Percentiles rank a stretch among this genome's conserved stretches.
Conservation (phyloP, 2,888 invertebrate genomes). For the Pristionchus entomophagus region DNA sequence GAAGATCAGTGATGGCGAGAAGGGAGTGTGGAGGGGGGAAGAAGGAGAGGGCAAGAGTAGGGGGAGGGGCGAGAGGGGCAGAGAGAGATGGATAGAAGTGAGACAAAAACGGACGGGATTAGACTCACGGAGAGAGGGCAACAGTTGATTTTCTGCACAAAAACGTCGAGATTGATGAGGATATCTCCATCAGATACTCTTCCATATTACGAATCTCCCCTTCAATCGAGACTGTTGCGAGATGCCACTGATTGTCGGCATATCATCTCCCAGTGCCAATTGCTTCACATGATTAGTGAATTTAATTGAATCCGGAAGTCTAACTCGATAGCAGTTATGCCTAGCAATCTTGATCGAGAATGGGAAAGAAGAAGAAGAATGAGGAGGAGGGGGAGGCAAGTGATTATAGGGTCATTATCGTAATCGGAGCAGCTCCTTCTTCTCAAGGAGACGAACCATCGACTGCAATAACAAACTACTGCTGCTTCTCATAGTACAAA, state of each 20-base stretch:
- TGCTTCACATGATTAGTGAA: too few relatives aligned
- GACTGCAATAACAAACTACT: neutral
- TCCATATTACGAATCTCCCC: neutral
- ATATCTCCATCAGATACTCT: neutral
- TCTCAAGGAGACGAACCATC: neutral
- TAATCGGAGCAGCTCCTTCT: neutral
- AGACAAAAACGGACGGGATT: slow-evolving; percentile 29
- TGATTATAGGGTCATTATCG: slow-evolving; percentile 25
- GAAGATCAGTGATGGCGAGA: slow-evolving; percentile 21
- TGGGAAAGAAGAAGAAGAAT: neutral
- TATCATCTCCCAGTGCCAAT: too few relatives aligned
- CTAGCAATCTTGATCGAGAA: slow-evolving; percentile 2
- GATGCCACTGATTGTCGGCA: neutral
- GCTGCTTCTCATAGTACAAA: neutral
- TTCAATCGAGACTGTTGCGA: neutral
- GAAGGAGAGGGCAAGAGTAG: neutral
- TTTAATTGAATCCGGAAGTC: too few relatives aligned
- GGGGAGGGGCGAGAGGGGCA: neutral
- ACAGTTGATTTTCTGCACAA: neutral
- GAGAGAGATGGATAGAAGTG: neutral
- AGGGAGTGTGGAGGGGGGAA: too few relatives aligned
- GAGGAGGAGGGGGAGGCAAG: neutral
- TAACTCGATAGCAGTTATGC: neutral
- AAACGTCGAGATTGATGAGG: slow-evolving; percentile 5
- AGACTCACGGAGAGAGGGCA: slow-evolving; percentile 15